Percentiles rank a stretch among this genome's conserved stretches.
Evolutionary conservation across 2,113 vertebrate species (phyloP).

Genomic region (Hemiprocne comata): DNA sequence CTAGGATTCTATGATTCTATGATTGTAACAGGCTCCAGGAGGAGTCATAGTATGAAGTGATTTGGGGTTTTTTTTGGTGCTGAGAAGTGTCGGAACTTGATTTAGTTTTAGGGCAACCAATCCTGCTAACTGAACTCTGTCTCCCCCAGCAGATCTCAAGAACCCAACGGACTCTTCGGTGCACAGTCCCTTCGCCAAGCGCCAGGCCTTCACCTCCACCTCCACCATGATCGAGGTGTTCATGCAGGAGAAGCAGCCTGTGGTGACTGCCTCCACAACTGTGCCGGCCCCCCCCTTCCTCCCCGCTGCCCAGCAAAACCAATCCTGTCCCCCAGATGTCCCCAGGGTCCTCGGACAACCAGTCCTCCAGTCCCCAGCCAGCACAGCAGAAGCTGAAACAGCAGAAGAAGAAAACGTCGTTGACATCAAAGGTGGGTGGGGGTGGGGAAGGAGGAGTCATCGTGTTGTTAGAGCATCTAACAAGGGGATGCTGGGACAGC

Average conservation of each 20-base stretch:
- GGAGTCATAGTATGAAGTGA: neutral
- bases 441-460: neutral
- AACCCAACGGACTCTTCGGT: slow-evolving; percentile 82
- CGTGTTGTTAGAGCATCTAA: neutral
- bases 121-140: neutral
- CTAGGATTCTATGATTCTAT: neutral
- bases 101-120: neutral
- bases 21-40: neutral
- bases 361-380: slow-evolving; percentile 94
- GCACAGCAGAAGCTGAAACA: slow-evolving; percentile 95
- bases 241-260: slow-evolving; percentile 90
- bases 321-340: slow-evolving; percentile 85
- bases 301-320: slow-evolving; percentile 80
- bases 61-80: neutral
- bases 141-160: slow-evolving; percentile 84
- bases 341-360: slow-evolving; percentile 90
- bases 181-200: slow-evolving; percentile 90
- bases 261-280: slow-evolving; percentile 74
- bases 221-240: slow-evolving; percentile 95
- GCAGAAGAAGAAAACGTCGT: slow-evolving; percentile 93
- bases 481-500: too few species aligned
- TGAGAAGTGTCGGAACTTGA: neutral
- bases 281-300: slow-evolving; percentile 81
- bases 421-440: slow-evolving; percentile 87
- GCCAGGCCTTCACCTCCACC: slow-evolving; percentile 88